These are phyloP conservation scores for Cliona cf. orientalis DNA, from an alignment of 37 sponge, comb jelly and placozoan genomes.

Conservation along the genomic window DNA sequence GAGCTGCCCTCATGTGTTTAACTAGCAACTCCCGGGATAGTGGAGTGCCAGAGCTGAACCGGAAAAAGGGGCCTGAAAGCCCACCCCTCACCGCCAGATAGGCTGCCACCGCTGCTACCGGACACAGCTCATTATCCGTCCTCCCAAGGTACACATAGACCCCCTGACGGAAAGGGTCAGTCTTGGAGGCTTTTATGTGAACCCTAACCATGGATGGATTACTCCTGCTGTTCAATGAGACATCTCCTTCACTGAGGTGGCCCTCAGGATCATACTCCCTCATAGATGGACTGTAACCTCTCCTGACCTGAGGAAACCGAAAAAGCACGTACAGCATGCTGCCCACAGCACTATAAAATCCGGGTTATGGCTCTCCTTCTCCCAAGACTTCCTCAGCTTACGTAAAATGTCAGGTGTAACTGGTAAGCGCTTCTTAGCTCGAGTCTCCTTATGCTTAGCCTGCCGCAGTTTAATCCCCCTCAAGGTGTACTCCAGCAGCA, in stretches of 20 bases:
- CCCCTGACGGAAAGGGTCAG: conserved; percentile 62
- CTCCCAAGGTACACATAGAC: conserved; percentile 30
- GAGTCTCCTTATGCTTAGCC: neutral
- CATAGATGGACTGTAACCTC: conserved; percentile 39
- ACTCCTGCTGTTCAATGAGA: conserved; percentile 28
- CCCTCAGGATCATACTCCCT: conserved; percentile 2
- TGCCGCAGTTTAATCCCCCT: conserved; percentile 6
- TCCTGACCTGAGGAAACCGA: no score
- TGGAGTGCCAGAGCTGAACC: conserved; percentile 7
- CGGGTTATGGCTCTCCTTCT: neutral
- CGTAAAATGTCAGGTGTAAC: neutral
- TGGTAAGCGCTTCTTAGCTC: neutral
- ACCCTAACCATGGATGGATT: conserved; percentile 15
- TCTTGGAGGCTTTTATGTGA: conserved; percentile 53
- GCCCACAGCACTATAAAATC: conserved; percentile 58
- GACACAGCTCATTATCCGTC: conserved; percentile 40
- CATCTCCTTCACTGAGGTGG: conserved; percentile 25
- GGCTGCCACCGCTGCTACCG: conserved; percentile 40
- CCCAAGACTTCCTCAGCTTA: neutral
- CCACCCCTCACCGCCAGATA: conserved; percentile 34
- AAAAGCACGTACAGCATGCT: no score
- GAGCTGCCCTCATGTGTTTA: conserved; percentile 5
- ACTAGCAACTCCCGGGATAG: conserved; percentile 29
- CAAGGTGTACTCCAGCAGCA: conserved; percentile 5
- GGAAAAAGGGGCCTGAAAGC: conserved; percentile 37